Evolutionary conservation across 2,113 vertebrate genomes (phyloP), one percentile per base, ranked within the genome.

Genomic region (Pelobates fuscus): DNA sequence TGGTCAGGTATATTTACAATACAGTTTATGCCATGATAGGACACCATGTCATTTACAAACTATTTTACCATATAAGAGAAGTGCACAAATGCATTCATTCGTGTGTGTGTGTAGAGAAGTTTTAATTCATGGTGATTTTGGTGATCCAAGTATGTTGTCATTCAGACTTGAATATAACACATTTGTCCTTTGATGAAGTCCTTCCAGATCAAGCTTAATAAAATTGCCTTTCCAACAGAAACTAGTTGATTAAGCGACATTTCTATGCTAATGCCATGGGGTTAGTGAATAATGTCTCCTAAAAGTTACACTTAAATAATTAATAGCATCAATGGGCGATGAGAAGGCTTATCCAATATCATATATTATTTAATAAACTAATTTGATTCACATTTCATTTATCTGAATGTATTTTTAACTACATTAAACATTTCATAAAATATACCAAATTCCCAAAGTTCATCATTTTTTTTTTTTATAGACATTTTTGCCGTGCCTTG

Each of bases 321-420:
- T 58, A 30, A 62, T 62, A 32, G 26, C 27, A 62, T 30, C 32
- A 59, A 75, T 75, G 32, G 23, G 37, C 52, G 32, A 58, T 18
- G 62, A 59, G 49, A 66, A 57, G 52, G 63, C 52, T 67, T 58
- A 58, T 59, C 63, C 62, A 67, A 75, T 59, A 59, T 75, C 37
- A 61, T 67, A 77, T 67, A 77, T 68, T 52, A 77, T 67, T 75
- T 52, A 67, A 75, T 65, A 75, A 75, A 67, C 52, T 66, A 75
- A 75, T 75, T 75, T 75, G 63, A 75, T 58, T 67, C 24, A 55
- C 55, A 29, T 55, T n/a, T 75, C 29, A 57, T 75, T 25, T 59
- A 44, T 74, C 49, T 24, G 46, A 74, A 64, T 67, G 41, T 20
- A 30, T 29, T 17, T 60, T 67, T 59, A 49, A 52, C 59, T 67